phyloP scores from a whole-genome alignment of 2,888 invertebrate genomes.

The Tipula unca region DNA sequence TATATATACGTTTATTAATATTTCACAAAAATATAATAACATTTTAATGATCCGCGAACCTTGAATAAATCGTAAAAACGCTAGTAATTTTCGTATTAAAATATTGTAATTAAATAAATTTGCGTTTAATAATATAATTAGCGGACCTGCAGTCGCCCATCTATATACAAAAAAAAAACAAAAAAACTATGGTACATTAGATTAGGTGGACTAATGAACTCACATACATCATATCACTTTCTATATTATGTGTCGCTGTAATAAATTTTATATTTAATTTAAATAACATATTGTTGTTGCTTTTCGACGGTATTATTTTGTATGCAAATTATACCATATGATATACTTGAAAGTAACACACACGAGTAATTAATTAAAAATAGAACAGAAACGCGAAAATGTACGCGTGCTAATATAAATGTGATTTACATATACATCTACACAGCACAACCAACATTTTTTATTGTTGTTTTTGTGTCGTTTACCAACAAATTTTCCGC shows the following conservation, averaged over 20 bases:
- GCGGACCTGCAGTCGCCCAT: background rate
- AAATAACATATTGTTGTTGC: background rate
- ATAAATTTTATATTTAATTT: background rate
- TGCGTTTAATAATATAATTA: background rate
- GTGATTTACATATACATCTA: background rate
- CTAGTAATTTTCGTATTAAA: background rate
- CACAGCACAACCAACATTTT: background rate
- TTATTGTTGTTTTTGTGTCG: background rate
- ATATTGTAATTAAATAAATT: background rate
- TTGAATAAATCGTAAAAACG: background rate
- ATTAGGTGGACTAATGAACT: too few relatives aligned
- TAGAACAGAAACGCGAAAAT: background rate
- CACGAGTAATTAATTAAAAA: background rate
- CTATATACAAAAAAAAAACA: too few relatives aligned
- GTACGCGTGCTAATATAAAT: background rate
- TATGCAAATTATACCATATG: background rate
- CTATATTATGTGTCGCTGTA: background rate
- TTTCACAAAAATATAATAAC: background rate
- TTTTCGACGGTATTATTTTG: background rate
- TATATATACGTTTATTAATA: too few relatives aligned
- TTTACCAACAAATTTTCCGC: background rate
- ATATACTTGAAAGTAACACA: background rate
- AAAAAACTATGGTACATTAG: too few relatives aligned
- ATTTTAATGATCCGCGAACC: background rate
- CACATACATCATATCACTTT: too few relatives aligned